Percentiles rank a stretch among this genome's conserved stretches.
phyloP scores from a whole-genome alignment of 2,888 invertebrate genomes.

The Standfussiana lucernea region DNA sequence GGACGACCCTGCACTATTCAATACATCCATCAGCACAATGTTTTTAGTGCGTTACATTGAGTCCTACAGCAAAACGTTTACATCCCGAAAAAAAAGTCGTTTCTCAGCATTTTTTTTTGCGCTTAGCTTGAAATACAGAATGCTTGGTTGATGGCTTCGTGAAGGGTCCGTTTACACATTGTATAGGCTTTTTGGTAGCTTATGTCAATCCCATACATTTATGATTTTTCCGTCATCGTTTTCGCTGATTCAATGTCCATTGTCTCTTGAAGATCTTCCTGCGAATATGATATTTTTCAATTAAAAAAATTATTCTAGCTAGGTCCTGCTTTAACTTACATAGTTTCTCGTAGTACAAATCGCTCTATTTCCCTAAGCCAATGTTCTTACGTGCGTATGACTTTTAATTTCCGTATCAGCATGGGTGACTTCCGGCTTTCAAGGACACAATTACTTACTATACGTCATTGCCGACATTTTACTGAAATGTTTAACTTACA shows the following conservation, averaged over 20 bases:
- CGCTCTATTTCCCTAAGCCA: conserved; percentile 45
- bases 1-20: too few species aligned
- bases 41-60: too few species aligned
- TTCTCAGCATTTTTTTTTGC: too few species aligned
- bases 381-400: conserved; percentile 42
- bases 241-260: not conserved
- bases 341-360: conserved; percentile 39
- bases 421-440: conserved; percentile 40
- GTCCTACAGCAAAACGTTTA: too few species aligned
- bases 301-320: not conserved
- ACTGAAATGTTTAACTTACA: conserved; percentile 11
- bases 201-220: not conserved
- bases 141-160: too few species aligned
- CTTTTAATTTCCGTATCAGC: conserved; percentile 63
- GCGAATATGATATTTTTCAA: not conserved
- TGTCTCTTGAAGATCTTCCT: not conserved
- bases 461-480: conserved; percentile 26
- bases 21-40: too few species aligned
- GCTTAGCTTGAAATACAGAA: too few species aligned
- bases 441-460: conserved; percentile 41
- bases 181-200: too few species aligned
- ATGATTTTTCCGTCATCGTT: not conserved
- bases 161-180: too few species aligned
- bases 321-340: conserved; percentile 4
- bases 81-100: too few species aligned